phyloP scores from a whole-genome alignment of 2,113 vertebrate species.

The Potamarius usumacintae region DNA sequence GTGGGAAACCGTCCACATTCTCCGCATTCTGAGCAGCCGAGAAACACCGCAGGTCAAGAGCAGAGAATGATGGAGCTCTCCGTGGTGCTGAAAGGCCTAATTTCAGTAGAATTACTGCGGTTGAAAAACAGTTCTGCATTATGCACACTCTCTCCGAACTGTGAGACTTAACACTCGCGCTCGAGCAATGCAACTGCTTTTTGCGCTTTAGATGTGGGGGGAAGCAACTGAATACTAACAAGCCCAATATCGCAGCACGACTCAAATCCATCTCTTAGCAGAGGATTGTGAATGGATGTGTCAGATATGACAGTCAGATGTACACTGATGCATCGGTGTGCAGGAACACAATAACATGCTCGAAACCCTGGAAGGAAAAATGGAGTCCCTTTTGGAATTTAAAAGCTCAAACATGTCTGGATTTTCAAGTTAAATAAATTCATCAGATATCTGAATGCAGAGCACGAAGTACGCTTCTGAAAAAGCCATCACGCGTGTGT shows the following conservation, averaged over 20 bases:
- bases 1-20: neutral
- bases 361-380: neutral
- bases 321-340: constrained; percentile 16
- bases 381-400: neutral
- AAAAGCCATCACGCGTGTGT: neutral
- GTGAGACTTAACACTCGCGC: constrained; percentile 57
- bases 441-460: neutral
- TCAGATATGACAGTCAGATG: neutral
- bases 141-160: constrained; percentile 59
- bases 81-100: constrained; percentile 74
- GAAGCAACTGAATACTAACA: constrained; percentile 56
- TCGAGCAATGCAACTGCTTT: constrained; percentile 58
- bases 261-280: constrained; percentile 1
- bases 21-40: constrained; percentile 17
- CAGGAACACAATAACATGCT: neutral
- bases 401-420: neutral
- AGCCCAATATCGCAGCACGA: neutral
- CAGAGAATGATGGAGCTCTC: constrained; percentile 67
- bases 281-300: neutral
- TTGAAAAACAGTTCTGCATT: constrained; percentile 50
- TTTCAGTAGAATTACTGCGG: constrained; percentile 59
- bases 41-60: constrained; percentile 35
- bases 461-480: neutral
- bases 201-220: constrained; percentile 52
- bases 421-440: neutral